A percentile compares a stretch with the other conserved stretches of the same genome.
phyloP scores from a whole-genome alignment of 2,797 vertebrate genomes.

The Glossophaga mutica region DNA sequence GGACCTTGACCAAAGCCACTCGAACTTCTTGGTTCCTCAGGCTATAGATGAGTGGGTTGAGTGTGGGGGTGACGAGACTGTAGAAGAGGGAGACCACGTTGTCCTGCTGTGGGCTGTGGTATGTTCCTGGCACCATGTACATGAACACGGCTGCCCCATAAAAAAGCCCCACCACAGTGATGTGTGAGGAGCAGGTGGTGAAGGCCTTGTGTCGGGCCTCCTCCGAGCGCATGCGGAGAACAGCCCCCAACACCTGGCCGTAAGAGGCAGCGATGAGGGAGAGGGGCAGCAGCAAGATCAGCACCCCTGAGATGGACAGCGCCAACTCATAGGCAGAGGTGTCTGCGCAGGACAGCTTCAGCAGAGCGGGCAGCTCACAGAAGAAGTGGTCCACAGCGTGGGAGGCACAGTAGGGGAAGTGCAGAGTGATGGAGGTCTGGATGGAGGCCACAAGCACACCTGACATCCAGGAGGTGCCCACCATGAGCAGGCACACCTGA shows the following conservation, averaged over 20 bases:
- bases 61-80: constrained; percentile 53
- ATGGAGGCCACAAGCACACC: constrained; percentile 34
- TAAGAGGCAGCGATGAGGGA: constrained; percentile 50
- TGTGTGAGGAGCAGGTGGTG: constrained; percentile 59
- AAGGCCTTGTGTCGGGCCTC: constrained; percentile 46
- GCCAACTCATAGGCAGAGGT: not conserved
- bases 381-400: constrained; percentile 49
- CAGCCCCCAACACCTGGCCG: not conserved
- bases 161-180: constrained; percentile 38
- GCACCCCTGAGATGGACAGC: not conserved
- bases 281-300: constrained; percentile 52
- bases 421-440: constrained; percentile 1
- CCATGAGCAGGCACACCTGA: constrained; percentile 36
- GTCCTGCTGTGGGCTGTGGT: constrained; percentile 35
- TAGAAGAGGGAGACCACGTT: constrained; percentile 50
- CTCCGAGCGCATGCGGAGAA: constrained; percentile 17
- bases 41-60: constrained; percentile 69
- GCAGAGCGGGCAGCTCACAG: constrained; percentile 47
- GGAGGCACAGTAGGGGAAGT: constrained; percentile 47
- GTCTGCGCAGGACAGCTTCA: constrained; percentile 31
- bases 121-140: constrained; percentile 45
- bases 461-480: not conserved
- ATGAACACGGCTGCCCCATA: constrained; percentile 56
- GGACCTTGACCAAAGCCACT: not conserved
- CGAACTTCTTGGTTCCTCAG: constrained; percentile 48